phyloP scores from a whole-genome alignment of 2,113 vertebrate species.

The Suricata suricatta region DNA sequence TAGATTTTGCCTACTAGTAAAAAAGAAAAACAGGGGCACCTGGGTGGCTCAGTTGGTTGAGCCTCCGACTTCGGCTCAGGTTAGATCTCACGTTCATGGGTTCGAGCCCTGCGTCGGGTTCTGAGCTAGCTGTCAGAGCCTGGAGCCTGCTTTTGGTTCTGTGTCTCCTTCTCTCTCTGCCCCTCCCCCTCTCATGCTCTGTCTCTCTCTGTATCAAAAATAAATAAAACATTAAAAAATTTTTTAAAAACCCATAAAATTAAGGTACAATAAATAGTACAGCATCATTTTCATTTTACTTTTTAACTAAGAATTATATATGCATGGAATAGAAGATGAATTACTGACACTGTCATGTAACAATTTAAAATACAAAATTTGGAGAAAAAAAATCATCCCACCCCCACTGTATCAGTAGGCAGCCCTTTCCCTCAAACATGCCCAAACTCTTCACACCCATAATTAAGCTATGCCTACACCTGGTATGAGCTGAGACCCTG shows the following conservation, averaged over 20 bases:
- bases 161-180: too few relatives aligned
- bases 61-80: too few relatives aligned
- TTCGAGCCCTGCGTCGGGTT: too few relatives aligned
- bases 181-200: too few relatives aligned
- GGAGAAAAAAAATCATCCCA: background rate
- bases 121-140: too few relatives aligned
- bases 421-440: background rate
- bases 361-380: background rate
- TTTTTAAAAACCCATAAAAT: background rate
- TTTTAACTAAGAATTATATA: conserved; percentile 18
- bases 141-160: too few relatives aligned
- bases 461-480: background rate
- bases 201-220: too few relatives aligned
- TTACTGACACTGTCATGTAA: background rate
- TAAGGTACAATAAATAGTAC: background rate
- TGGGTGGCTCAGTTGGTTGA: too few relatives aligned
- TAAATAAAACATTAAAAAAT: too few relatives aligned
- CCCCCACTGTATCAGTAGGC: background rate
- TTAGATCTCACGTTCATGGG: too few relatives aligned
- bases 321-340: background rate
- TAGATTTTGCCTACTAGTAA: background rate
- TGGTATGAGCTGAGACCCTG: background rate
- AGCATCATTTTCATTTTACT: conserved; percentile 21
- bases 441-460: background rate
- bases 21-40: background rate